These are phyloP conservation scores for Teinopalpus imperialis DNA, from an alignment of 2,888 invertebrate genomes.

Conservation along the genomic window DNA sequence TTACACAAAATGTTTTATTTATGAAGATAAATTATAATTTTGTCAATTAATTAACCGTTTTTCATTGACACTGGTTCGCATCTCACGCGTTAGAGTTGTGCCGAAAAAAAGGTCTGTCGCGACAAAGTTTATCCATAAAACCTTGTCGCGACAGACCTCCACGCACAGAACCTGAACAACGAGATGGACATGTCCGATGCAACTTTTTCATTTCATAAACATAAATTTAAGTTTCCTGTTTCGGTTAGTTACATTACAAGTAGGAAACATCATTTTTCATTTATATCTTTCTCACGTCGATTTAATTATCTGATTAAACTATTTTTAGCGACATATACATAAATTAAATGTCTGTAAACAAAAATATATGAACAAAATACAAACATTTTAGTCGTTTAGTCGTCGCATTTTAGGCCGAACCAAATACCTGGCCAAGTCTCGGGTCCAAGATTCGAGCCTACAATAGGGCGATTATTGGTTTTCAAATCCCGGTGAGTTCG, in stretches of 20 bases:
- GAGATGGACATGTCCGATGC: constrained; percentile 17
- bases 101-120: constrained; percentile 22
- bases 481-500: too few species aligned
- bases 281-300: not conserved
- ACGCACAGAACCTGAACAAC: constrained; percentile 14
- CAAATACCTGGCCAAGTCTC: too few species aligned
- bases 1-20: constrained; percentile 12
- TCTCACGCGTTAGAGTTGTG: constrained; percentile 2
- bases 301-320: too few species aligned
- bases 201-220: constrained; percentile 25
- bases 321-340: too few species aligned
- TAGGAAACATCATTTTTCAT: not conserved
- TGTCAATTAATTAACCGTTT: constrained; percentile 23
- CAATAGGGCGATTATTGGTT: too few species aligned
- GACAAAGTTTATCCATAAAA: too few species aligned
- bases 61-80: constrained; percentile 20
- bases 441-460: too few species aligned
- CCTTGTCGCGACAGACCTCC: constrained; percentile 13
- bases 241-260: constrained; percentile 12
- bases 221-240: constrained; percentile 25
- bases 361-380: too few species aligned
- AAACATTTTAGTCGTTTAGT: too few species aligned
- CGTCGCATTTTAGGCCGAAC: too few species aligned
- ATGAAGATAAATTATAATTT: constrained; percentile 15
- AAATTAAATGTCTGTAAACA: too few species aligned